Percentiles rank a stretch among this genome's conserved stretches.
Evolutionary conservation across 2,888 invertebrate species (phyloP).

Genomic region (Heliconius hortense): DNA sequence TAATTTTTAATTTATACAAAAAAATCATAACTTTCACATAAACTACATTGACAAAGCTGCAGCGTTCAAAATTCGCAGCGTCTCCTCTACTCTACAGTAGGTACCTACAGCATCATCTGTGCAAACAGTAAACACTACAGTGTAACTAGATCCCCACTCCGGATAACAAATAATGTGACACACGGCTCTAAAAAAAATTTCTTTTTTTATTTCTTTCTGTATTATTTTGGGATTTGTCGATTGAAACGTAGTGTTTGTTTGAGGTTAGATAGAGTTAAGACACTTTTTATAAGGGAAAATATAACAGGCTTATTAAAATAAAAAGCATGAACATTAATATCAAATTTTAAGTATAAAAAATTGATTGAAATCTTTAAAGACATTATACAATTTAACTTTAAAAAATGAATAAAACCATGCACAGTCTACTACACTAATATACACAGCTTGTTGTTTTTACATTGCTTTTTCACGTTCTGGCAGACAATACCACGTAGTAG

Average conservation of each 20-base stretch:
- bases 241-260: too few relatives aligned
- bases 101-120: slow-evolving; percentile 34
- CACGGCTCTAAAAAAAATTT: slow-evolving; percentile 24
- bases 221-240: too few relatives aligned
- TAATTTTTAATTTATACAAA: neutral
- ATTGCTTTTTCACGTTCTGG: neutral
- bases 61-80: slow-evolving; percentile 8
- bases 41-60: neutral
- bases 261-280: too few relatives aligned
- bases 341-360: neutral
- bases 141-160: slow-evolving; percentile 47
- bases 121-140: slow-evolving; percentile 42
- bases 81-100: neutral
- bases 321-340: neutral
- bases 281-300: too few relatives aligned
- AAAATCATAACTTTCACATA: neutral
- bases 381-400: neutral
- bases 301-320: neutral
- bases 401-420: neutral
- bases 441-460: too few relatives aligned
- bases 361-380: too few relatives aligned
- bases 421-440: too few relatives aligned
- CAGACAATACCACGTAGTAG: neutral
- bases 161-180: slow-evolving; percentile 44
- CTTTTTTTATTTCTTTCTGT: neutral